These are phyloP conservation scores for Gobio gobio DNA, from an alignment of 2,113 vertebrate genomes.

Conservation along the genomic window DNA sequence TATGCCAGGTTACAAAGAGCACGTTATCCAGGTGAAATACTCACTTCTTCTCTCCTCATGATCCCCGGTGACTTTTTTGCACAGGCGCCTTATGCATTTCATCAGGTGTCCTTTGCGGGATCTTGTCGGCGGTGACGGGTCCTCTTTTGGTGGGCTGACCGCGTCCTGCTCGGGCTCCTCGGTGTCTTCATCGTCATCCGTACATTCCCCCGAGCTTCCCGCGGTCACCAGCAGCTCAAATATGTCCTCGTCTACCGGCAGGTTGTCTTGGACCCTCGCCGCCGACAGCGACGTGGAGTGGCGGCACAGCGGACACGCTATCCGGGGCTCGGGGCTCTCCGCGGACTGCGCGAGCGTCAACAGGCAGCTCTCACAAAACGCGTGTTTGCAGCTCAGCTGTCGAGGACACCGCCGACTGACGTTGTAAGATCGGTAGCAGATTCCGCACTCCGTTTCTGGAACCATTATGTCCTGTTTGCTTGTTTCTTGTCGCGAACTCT, in stretches of 20 bases:
- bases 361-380: constrained; percentile 76
- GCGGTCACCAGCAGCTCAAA: constrained; percentile 57
- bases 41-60: constrained; percentile 27
- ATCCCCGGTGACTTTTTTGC: constrained; percentile 45
- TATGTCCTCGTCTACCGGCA: constrained; percentile 67
- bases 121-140: neutral
- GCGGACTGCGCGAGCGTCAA: constrained; percentile 37
- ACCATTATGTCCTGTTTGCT: constrained; percentile 54
- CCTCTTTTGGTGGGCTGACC: neutral
- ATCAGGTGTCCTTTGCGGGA: constrained; percentile 58
- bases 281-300: constrained; percentile 58
- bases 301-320: constrained; percentile 75
- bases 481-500: neutral
- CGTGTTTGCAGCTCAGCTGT: constrained; percentile 72
- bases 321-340: neutral
- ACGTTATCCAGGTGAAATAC: constrained; percentile 54
- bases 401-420: constrained; percentile 69
- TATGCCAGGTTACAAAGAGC: neutral
- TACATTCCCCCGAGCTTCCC: constrained; percentile 51
- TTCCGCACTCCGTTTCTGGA: constrained; percentile 73
- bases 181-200: constrained; percentile 7
- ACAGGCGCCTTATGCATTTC: constrained; percentile 59
- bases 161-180: constrained; percentile 27
- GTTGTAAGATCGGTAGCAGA: constrained; percentile 75
- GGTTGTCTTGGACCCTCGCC: constrained; percentile 49